phyloP scores from a whole-genome alignment of 2,888 invertebrate genomes.

The Horisme vitalbata region DNA sequence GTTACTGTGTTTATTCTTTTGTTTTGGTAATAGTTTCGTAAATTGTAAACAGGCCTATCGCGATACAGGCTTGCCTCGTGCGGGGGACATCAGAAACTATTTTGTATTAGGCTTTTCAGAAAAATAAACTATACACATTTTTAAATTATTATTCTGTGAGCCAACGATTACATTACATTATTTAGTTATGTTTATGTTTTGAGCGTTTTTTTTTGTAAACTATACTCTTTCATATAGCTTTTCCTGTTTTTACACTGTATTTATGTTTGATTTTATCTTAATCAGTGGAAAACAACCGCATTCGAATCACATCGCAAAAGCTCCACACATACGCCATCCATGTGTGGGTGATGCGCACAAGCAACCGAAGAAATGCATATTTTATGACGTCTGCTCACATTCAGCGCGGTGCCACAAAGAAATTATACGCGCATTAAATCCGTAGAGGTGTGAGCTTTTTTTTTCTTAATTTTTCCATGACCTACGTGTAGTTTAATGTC shows the following conservation, averaged over 20 bases:
- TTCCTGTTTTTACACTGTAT: too few species aligned
- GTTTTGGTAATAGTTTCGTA: too few species aligned
- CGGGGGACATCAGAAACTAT: too few species aligned
- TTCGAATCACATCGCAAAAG: conserved; percentile 29
- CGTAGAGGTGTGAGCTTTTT: conserved; percentile 72
- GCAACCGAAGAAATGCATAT: conserved; percentile 80
- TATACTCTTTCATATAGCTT: too few species aligned
- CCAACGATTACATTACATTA: too few species aligned
- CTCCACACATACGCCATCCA: conserved; percentile 19
- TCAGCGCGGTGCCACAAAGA: conserved; percentile 83
- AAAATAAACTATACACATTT: too few species aligned
- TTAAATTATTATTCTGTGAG: too few species aligned
- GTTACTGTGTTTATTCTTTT: too few species aligned
- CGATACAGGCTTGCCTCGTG: too few species aligned
- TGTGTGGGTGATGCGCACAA: conserved; percentile 51
- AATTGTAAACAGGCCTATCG: too few species aligned
- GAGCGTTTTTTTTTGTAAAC: not conserved
- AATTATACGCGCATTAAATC: conserved; percentile 83
- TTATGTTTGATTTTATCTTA: not conserved
- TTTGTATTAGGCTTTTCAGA: too few species aligned
- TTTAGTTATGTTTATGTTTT: too few species aligned
- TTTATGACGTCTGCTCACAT: conserved; percentile 82
- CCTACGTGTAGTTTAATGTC: conserved; percentile 27
- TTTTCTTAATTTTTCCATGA: conserved; percentile 50
- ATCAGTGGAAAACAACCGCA: conserved; percentile 19